Conservation (phyloP, 2,888 invertebrate genomes). For the Cremastinae sp. region DNA sequence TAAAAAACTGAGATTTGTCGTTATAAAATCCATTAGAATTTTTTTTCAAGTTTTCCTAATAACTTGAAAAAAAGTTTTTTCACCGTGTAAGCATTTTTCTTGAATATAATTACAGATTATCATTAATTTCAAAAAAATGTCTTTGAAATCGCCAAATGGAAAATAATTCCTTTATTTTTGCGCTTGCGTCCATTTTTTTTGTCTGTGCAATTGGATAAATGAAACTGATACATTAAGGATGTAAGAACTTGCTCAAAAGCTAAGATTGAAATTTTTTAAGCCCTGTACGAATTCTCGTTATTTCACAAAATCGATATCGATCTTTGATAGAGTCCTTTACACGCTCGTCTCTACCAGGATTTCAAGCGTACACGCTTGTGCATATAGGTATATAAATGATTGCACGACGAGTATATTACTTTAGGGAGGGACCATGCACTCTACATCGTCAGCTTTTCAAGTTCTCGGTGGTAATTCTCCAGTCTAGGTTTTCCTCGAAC, state of each 20-base stretch:
- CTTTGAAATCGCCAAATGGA: no score
- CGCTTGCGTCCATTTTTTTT: no score
- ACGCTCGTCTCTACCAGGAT: constrained; percentile 22
- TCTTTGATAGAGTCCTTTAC: constrained; percentile 20
- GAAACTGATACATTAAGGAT: constrained; percentile 19
- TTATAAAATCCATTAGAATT: no score
- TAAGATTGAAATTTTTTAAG: constrained; percentile 12
- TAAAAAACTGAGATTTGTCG: no score
- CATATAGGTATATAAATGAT: background rate
- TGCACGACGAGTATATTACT: background rate
- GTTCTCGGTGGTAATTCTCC: constrained; percentile 42
- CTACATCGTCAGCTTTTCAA: constrained; percentile 46
- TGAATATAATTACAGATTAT: no score
- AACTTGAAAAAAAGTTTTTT: no score
- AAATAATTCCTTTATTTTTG: no score
- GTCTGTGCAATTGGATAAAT: constrained; percentile 11
- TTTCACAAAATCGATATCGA: constrained; percentile 61
- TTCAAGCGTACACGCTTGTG: background rate
- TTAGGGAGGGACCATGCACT: constrained; percentile 22
- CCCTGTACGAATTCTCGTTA: constrained; percentile 42
- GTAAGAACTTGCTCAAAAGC: constrained; percentile 21
- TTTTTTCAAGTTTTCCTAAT: no score
- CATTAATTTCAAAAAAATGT: no score
- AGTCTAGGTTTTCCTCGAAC: constrained; percentile 38
- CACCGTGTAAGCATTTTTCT: no score